Evolutionary conservation across 2,888 invertebrate species (phyloP), one percentile per base, ranked within the genome.

Genomic region (Drosophila peninsularis): DNA sequence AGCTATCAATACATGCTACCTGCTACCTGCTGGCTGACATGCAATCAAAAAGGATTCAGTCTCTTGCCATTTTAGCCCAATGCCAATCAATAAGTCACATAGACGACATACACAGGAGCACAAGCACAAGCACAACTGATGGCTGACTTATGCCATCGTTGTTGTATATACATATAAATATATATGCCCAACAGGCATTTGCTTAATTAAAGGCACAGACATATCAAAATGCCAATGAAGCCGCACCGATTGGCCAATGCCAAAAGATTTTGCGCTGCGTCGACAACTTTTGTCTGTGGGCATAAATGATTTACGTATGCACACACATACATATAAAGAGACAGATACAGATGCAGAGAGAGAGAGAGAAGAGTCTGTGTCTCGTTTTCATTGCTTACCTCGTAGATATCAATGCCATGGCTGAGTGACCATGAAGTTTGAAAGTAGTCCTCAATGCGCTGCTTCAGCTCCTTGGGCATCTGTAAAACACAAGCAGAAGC

Each of bases 351-450:
- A 54, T 24, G 50, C 27, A 19, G 6, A 17, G 5, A 36, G 10
- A 24, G 34, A 47, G 41, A 47, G 39, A 27, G 85, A 93, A 21
- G 10, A 14, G n/a, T 37, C 24, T 27, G 24, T 36, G n/a, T 13
- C 27, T 37, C 5, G 5, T 1, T 37, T 36, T 44, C 45, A n/a
- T 19, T 42, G 17, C 21, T 93, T 93, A 98, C 98, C 96, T 98
- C 98, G 90, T 97, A 96, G 82, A 98, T 97, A 92, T 98, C 98
- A 90, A 99, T 98, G 62, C 98, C 98, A 92, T 98, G 98, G 93
- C 98, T 98, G 70, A 99, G 94, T 13, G 98, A 98, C 98, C 98
- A 99, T 95, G 97, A 98, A 14, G 98, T 98, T 93, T 98, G 98
- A 92, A 98, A 98, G 92, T 98, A 98, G 92, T 99, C 98, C 91